Evolutionary conservation across 37 sponge, comb jelly and placozoan species (phyloP).

Genomic region (Lycopodina hypogea): DNA sequence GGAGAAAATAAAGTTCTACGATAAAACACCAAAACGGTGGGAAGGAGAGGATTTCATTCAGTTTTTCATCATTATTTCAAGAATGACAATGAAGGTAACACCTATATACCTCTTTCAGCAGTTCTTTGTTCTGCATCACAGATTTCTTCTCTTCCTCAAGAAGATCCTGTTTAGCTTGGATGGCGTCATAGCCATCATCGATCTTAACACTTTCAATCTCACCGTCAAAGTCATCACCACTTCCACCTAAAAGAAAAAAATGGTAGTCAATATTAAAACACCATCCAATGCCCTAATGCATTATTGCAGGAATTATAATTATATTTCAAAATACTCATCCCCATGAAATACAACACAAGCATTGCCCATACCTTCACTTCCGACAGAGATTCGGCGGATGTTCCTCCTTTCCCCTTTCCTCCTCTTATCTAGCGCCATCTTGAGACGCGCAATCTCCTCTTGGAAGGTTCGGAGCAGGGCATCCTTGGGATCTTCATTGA

Average conservation of each 20-base stretch:
- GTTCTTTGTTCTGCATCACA: slow-evolving; percentile 74
- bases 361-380: too few relatives aligned
- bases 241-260: slow-evolving; percentile 11
- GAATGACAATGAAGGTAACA: neutral
- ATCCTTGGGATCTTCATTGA: slow-evolving; percentile 99
- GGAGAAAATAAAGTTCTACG: too few relatives aligned
- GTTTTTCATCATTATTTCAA: too few relatives aligned
- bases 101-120: slow-evolving; percentile 73
- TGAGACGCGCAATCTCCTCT: slow-evolving; percentile 75
- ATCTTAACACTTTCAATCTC: slow-evolving; percentile 6
- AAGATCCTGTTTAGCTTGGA: slow-evolving; percentile 51
- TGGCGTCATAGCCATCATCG: too few relatives aligned
- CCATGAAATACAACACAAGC: too few relatives aligned
- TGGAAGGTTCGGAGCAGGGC: slow-evolving; percentile 92
- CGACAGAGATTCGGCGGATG: too few relatives aligned
- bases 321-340: too few relatives aligned
- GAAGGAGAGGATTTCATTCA: too few relatives aligned
- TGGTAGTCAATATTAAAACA: too few relatives aligned
- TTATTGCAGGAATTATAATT: too few relatives aligned
- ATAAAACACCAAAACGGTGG: too few relatives aligned
- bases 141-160: slow-evolving; percentile 78
- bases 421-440: slow-evolving; percentile 70
- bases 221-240: slow-evolving; percentile 42
- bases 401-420: slow-evolving; percentile 23
- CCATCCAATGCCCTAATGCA: neutral